Evolutionary conservation across 2,113 vertebrate species (phyloP).

Genomic region (Gallinago paraguaiae): DNA sequence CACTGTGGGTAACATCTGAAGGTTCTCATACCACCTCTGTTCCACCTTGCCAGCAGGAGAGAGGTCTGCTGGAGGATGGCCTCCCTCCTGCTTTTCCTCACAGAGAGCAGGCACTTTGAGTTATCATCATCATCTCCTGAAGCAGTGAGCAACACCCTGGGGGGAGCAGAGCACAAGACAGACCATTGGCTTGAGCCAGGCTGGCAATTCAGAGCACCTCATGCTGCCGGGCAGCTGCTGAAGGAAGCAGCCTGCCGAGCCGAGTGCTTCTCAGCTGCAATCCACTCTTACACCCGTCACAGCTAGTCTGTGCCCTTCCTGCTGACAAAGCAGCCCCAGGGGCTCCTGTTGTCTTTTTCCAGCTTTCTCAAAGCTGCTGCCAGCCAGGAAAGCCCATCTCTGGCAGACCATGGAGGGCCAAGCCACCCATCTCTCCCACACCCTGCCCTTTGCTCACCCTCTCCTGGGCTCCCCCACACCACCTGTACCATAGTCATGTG

Average conservation of each 20-base stretch:
- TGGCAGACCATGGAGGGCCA: neutral
- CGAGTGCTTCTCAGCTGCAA: neutral
- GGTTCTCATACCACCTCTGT: neutral
- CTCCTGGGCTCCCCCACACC: neutral
- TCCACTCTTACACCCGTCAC: neutral
- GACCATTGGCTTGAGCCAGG: neutral
- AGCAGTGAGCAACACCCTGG: neutral
- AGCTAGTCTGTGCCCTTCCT: neutral
- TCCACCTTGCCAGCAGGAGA: neutral
- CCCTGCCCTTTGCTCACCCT: neutral
- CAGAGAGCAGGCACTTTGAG: neutral
- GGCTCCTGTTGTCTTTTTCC: constrained; percentile 22
- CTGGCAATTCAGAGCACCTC: neutral
- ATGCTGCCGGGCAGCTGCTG: neutral
- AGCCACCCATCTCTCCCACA: neutral
- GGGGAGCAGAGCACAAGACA: neutral
- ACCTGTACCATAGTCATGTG: neutral
- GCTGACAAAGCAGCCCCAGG: neutral
- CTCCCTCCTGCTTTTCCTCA: neutral
- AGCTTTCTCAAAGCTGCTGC: constrained; percentile 57
- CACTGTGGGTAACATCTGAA: neutral
- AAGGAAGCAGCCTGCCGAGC: neutral
- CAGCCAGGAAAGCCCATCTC: constrained; percentile 16
- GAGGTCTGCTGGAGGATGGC: neutral
- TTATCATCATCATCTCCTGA: constrained; percentile 6